Conservation (phyloP, 2,797 vertebrate species). For the Lutjanus argentimaculatus region DNA sequence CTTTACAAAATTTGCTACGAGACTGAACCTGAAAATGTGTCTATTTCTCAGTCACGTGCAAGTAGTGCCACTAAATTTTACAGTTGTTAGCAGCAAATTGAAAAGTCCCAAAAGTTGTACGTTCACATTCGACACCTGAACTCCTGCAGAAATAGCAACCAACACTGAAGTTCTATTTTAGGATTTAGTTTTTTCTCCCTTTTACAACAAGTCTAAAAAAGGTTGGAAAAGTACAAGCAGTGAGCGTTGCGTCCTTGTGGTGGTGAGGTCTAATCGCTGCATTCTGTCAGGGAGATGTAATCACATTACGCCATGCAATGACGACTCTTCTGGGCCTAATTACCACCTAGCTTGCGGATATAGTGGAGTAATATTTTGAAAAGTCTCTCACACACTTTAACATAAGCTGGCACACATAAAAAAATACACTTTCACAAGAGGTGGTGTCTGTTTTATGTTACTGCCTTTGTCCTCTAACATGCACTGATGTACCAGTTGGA, state of each 20-base stretch:
- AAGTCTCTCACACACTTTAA: slow-evolving; percentile 27
- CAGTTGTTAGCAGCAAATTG: too few species aligned
- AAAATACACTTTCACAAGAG: slow-evolving; percentile 23
- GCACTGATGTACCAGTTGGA: not conserved
- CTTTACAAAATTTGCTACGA: not conserved
- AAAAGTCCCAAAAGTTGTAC: not conserved
- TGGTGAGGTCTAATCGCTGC: slow-evolving; percentile 77
- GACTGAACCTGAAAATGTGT: not conserved
- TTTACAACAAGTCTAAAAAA: slow-evolving; percentile 55
- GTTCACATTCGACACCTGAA: slow-evolving; percentile 4
- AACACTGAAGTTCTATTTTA: slow-evolving; percentile 46
- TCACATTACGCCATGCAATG: slow-evolving; percentile 80
- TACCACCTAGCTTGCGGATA: slow-evolving; percentile 61
- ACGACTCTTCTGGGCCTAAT: slow-evolving; percentile 67
- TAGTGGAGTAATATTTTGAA: slow-evolving; percentile 47
- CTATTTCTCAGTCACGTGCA: not conserved
- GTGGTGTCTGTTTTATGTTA: slow-evolving; percentile 36
- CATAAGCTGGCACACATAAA: slow-evolving; percentile 8
- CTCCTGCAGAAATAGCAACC: not conserved
- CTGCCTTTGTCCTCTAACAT: slow-evolving; percentile 16
- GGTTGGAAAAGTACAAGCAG: slow-evolving; percentile 59
- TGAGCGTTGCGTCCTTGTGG: slow-evolving; percentile 62
- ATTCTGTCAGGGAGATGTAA: slow-evolving; percentile 84
- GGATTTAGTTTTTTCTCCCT: not conserved
- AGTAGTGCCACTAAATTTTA: not conserved